Evolutionary conservation across 2,888 invertebrate species (phyloP).

Genomic region (Rotaria socialis): DNA sequence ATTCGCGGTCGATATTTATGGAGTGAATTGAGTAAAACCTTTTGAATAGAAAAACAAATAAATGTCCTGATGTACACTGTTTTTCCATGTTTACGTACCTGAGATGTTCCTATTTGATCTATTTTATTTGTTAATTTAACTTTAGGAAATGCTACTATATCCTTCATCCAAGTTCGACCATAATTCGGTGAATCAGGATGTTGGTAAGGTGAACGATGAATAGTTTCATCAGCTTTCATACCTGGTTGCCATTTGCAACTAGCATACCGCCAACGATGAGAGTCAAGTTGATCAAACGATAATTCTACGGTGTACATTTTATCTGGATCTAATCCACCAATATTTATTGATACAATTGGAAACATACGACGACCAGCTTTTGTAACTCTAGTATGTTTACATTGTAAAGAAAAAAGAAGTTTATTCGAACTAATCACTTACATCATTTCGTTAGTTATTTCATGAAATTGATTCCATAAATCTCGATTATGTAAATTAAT

Average conservation of each 20-base stretch:
- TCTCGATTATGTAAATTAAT: neutral
- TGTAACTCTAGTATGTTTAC: neutral
- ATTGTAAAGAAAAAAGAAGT: neutral
- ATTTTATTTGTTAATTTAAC: conserved; percentile 80
- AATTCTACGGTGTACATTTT: conserved; percentile 58
- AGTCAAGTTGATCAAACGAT: conserved; percentile 60
- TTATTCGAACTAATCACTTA: neutral
- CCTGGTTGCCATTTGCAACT: conserved; percentile 92
- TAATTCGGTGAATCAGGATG: conserved; percentile 90
- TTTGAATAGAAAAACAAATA: no score
- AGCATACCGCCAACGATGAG: conserved; percentile 90
- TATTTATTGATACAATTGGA: conserved; percentile 55
- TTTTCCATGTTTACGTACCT: neutral
- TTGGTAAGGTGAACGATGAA: conserved; percentile 82
- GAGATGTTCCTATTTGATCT: conserved; percentile 80
- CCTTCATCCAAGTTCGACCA: conserved; percentile 90
- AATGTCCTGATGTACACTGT: no score
- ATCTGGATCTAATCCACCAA: conserved; percentile 56
- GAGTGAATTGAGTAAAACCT: conserved; percentile 71
- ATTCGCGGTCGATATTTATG: conserved; percentile 94
- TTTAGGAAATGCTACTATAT: conserved; percentile 84
- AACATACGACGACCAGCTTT: conserved; percentile 52
- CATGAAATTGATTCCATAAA: neutral
- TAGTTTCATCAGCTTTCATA: conserved; percentile 88
- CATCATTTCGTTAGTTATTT: conserved; percentile 6